Percentiles rank a stretch among this genome's conserved stretches.
These are phyloP conservation scores for Keiferia lycopersicella DNA, from an alignment of 2,888 invertebrate species.

Conservation along the genomic window DNA sequence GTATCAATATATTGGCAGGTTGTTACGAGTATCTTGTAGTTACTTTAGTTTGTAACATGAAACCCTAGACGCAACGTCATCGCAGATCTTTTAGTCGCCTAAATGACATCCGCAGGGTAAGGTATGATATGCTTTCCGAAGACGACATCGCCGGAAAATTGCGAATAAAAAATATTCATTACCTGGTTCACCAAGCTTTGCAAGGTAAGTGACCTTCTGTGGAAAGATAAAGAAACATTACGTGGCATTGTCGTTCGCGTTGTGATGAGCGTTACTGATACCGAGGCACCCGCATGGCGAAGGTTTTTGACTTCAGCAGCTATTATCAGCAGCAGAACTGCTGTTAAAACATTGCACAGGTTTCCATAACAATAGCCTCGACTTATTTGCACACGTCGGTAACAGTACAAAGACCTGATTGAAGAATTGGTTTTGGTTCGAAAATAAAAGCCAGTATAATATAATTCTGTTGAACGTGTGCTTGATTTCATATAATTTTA, in stretches of 20 bases:
- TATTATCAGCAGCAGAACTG: slow-evolving; percentile 38
- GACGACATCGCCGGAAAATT: too few species aligned
- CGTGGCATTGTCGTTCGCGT: slow-evolving; percentile 25
- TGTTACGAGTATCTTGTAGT: too few species aligned
- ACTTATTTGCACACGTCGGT: slow-evolving; percentile 8
- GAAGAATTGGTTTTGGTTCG: neutral
- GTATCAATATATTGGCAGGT: too few species aligned
- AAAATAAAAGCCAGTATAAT: neutral
- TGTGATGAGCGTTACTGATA: slow-evolving; percentile 43
- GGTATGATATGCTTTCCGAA: too few species aligned
- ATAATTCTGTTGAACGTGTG: neutral
- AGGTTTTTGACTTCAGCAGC: slow-evolving; percentile 56
- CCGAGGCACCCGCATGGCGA: slow-evolving; percentile 54
- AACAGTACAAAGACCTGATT: slow-evolving; percentile 2
- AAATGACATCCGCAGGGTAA: too few species aligned
- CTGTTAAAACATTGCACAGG: slow-evolving; percentile 18
- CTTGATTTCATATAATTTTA: neutral
- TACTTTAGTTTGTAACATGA: too few species aligned
- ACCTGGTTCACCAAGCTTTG: neutral
- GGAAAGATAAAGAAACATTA: slow-evolving; percentile 19
- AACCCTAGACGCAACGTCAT: too few species aligned
- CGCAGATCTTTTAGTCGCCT: too few species aligned
- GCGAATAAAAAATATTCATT: too few species aligned
- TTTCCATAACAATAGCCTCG: neutral
- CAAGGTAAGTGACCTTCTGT: slow-evolving; percentile 16